phyloP scores from a whole-genome alignment of 1,140 invertebrate genomes.

The Calliphora vicina region DNA sequence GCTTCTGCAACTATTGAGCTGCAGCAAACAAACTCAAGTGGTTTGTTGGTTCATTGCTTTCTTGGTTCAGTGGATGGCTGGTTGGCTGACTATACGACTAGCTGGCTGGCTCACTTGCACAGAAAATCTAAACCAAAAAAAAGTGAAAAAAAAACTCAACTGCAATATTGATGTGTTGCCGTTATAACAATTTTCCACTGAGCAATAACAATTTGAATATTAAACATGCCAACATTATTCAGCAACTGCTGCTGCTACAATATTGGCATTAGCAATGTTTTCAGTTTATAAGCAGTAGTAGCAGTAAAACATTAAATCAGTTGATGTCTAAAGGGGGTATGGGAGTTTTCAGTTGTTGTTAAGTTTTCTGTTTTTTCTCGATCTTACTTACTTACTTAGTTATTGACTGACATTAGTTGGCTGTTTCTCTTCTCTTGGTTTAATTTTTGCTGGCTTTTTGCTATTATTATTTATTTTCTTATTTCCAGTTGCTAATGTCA shows the following conservation, averaged over 20 bases:
- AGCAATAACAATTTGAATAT: conserved; percentile 35
- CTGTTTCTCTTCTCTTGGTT: not conserved
- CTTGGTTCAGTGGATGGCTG: not conserved
- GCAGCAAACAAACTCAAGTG: not conserved
- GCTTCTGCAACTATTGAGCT: conserved; percentile 5
- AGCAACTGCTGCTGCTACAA: not conserved
- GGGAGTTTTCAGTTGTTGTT: not conserved
- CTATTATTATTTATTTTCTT: not conserved
- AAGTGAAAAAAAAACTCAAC: not conserved
- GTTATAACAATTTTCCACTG: conserved; percentile 28
- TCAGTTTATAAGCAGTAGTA: not conserved
- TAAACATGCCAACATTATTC: conserved; percentile 27
- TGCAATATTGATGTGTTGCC: not conserved
- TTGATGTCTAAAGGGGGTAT: not conserved
- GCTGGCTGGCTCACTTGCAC: not conserved
- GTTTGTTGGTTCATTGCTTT: not conserved
- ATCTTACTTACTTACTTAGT: not conserved
- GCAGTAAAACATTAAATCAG: not conserved
- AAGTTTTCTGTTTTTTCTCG: not conserved
- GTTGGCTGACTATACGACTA: not conserved
- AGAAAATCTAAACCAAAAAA: not conserved
- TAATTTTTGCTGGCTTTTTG: not conserved
- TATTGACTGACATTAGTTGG: conserved; percentile 4
- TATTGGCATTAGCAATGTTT: not conserved
- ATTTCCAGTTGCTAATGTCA: conserved; percentile 12